Evolutionary conservation across 2,888 invertebrate genomes (phyloP).

Genomic region (Macroteleia sp.): DNA sequence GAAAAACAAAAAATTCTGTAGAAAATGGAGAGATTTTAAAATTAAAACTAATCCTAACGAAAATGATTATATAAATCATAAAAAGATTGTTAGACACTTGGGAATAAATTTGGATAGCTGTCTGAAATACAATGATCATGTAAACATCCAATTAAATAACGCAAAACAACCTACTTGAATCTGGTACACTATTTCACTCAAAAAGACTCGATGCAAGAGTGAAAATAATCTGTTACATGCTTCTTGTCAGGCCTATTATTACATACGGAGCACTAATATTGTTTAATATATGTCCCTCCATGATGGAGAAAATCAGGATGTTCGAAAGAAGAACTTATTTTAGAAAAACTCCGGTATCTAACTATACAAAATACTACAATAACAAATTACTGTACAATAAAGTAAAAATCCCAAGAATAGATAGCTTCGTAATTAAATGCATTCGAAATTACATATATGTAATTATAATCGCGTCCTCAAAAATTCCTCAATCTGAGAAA

Average conservation of each 20-base stretch:
- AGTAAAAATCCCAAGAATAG: constrained; percentile 28
- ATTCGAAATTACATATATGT: constrained; percentile 25
- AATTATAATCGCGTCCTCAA: not conserved
- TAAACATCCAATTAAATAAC: constrained; percentile 34
- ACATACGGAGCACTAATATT: constrained; percentile 58
- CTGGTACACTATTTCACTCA: constrained; percentile 38
- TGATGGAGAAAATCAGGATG: constrained; percentile 53
- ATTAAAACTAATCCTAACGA: not conserved
- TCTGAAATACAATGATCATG: not conserved
- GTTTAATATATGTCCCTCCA: constrained; percentile 49
- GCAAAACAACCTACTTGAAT: constrained; percentile 42
- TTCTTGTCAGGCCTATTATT: constrained; percentile 52
- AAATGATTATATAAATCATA: not conserved
- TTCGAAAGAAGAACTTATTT: constrained; percentile 59
- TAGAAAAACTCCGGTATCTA: not conserved
- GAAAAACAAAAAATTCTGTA: not conserved
- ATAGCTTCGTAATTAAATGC: constrained; percentile 23
- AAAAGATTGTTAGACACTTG: not conserved
- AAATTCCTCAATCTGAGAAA: too few species aligned
- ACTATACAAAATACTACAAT: constrained; percentile 14
- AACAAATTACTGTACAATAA: constrained; percentile 13
- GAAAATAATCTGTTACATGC: constrained; percentile 57
- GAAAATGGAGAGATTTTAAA: not conserved
- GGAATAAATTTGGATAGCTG: not conserved
- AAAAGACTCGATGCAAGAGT: constrained; percentile 31